Conservation (phyloP, 2,797 vertebrate genomes). For the Acipenser ruthenus region DNA sequence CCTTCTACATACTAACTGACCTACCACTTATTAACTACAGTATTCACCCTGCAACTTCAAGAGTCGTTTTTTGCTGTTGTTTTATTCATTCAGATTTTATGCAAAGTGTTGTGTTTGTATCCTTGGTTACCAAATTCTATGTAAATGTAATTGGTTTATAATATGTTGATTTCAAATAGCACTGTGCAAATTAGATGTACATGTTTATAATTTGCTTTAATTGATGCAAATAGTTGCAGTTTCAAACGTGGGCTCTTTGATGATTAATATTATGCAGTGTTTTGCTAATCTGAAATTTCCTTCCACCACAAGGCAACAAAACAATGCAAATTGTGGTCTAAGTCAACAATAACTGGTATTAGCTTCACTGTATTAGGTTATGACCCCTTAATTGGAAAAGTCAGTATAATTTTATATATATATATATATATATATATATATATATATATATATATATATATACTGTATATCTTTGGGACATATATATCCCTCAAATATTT, state of each 20-base stretch:
- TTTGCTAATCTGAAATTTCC: conserved; percentile 22
- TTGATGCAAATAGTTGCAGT: conserved; percentile 54
- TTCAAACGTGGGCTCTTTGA: conserved; percentile 50
- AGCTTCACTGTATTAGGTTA: no score
- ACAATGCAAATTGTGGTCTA: background rate
- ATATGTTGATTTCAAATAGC: conserved; percentile 59
- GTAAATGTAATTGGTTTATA: conserved; percentile 59
- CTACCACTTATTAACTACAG: no score
- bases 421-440: no score
- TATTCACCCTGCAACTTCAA: no score
- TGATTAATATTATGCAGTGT: conserved; percentile 48
- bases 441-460: no score
- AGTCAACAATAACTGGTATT: no score
- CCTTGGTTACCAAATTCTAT: conserved; percentile 56
- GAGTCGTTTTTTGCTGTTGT: conserved; percentile 4
- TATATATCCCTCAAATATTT: no score
- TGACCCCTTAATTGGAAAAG: no score
- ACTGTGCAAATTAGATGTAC: conserved; percentile 46
- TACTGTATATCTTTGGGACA: no score
- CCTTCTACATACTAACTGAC: no score
- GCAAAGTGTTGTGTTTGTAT: conserved; percentile 34
- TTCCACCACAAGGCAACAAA: background rate
- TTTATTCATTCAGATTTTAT: conserved; percentile 10
- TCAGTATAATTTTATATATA: no score
- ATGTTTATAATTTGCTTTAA: conserved; percentile 51